Evolutionary conservation across 1,140 invertebrate species (phyloP).

Genomic region (Monochamus saltuarius): DNA sequence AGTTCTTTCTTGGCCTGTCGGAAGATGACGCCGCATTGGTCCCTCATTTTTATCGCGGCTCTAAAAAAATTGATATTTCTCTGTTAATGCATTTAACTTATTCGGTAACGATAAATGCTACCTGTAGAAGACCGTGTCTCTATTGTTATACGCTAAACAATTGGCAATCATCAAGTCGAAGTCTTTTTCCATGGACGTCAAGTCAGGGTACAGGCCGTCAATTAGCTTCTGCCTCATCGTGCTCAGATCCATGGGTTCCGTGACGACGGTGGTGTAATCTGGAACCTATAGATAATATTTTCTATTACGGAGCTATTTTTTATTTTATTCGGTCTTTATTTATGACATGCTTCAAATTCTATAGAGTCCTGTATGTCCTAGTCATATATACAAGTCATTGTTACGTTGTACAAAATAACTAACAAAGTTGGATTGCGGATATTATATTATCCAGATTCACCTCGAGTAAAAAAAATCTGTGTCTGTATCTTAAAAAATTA

Average conservation of each 20-base stretch:
- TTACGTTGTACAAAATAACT: too few relatives aligned
- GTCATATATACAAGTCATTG: too few relatives aligned
- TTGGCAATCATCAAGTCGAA: constrained; percentile 94
- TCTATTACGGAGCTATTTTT: constrained; percentile 1
- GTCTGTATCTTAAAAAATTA: too few relatives aligned
- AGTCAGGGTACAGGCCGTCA: constrained; percentile 70
- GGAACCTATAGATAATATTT: constrained; percentile 63
- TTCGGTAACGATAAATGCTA: constrained; percentile 4
- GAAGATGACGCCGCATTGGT: constrained; percentile 78
- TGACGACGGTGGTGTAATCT: constrained; percentile 90
- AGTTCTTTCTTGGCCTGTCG: constrained; percentile 74
- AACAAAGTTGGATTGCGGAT: too few relatives aligned
- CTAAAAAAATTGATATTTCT: constrained; percentile 57
- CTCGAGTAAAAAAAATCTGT: too few relatives aligned
- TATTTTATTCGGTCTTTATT: too few relatives aligned
- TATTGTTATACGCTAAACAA: constrained; percentile 92
- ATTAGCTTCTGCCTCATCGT: constrained; percentile 86
- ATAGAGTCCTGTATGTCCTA: too few relatives aligned
- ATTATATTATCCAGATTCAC: too few relatives aligned
- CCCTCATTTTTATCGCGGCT: constrained; percentile 82
- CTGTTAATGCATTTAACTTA: background rate
- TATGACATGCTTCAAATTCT: too few relatives aligned
- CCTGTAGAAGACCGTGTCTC: constrained; percentile 80
- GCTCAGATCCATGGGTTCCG: constrained; percentile 93
- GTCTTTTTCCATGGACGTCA: constrained; percentile 83